Base-by-base conservation (phyloP, 2,888 invertebrate genomes). In the Matsumyia berberina region DNA sequence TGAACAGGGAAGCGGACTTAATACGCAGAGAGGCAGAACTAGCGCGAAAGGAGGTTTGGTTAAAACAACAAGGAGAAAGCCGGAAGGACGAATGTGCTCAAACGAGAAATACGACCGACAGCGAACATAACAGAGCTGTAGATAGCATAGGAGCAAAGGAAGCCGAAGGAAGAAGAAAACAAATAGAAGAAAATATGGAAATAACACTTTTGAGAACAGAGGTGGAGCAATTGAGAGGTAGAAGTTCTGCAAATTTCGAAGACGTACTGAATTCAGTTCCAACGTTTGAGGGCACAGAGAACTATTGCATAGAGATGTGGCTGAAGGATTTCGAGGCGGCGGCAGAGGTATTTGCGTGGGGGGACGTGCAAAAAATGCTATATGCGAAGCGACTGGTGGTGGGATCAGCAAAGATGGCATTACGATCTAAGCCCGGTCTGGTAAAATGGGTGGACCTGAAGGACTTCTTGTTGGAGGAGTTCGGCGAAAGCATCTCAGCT, bases 311-410 rank as follows among this genome's bases (percentile, higher is more conserved):
- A n/a, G 49, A 51, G 12, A 24, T 51, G 11, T 51, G 49, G 49
- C 24, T 51, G 1, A 51, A 51, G 12, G 49, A 51, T 11, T 51
- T 51, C 6, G 49, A 51, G n/a, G n/a, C n/a, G n/a, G n/a, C n/a
- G 29, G 46, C 46, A n/a, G n/a, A n/a, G n/a, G n/a, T n/a, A n/a
- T n/a, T n/a, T n/a, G n/a, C n/a, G n/a, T n/a, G n/a, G n/a, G 8
- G n/a, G n/a, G n/a, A n/a, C n/a, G n/a, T n/a, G n/a, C n/a, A n/a
- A n/a, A n/a, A n/a, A n/a, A n/a, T n/a, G 46, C 46, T 7, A n/a
- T 19, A n/a, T 37, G 46, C 46, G 8, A 46, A 46, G 4, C 44
- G 44, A 6, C 9, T 44, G 17, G 1, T 8, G 0, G n/a, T 9
- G 4, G 44, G 42, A 0, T 4, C 42, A 42, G 12, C 42, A 12